Conservation (phyloP, 2,888 invertebrate genomes). For the Exephanes ischioxanthus region DNA sequence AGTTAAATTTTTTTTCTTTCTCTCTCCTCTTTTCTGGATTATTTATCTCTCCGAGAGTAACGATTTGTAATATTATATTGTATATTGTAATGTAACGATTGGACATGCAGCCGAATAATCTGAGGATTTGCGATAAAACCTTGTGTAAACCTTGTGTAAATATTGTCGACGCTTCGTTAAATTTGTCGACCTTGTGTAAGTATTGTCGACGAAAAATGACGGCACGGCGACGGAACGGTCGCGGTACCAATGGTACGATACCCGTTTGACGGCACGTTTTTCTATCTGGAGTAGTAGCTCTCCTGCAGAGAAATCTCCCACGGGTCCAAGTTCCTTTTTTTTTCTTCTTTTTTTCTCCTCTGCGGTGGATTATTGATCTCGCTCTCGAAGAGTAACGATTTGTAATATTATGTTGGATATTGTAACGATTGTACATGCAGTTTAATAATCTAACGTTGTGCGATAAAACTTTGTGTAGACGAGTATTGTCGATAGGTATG, state of each 20-base stretch:
- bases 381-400: neutral
- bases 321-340: slow-evolving; percentile 50
- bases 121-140: neutral
- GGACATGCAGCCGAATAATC: neutral
- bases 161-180: neutral
- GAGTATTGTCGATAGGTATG: neutral
- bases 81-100: no score
- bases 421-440: neutral
- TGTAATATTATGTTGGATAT: neutral
- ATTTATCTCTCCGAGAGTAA: neutral
- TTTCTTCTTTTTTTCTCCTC: slow-evolving; percentile 18
- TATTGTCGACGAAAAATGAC: no score
- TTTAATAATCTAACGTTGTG: neutral
- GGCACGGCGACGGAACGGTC: no score
- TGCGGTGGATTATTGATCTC: slow-evolving; percentile 3
- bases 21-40: slow-evolving; percentile 10
- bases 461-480: slow-evolving; percentile 1
- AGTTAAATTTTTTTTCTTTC: slow-evolving; percentile 47
- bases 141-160: neutral
- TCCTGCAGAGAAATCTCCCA: slow-evolving; percentile 59
- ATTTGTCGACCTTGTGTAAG: no score
- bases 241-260: no score
- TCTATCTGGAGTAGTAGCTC: slow-evolving; percentile 31
- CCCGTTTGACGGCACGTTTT: no score
- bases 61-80: neutral